phyloP scores from a whole-genome alignment of 2,113 vertebrate genomes.

The Anas platyrhynchos region DNA sequence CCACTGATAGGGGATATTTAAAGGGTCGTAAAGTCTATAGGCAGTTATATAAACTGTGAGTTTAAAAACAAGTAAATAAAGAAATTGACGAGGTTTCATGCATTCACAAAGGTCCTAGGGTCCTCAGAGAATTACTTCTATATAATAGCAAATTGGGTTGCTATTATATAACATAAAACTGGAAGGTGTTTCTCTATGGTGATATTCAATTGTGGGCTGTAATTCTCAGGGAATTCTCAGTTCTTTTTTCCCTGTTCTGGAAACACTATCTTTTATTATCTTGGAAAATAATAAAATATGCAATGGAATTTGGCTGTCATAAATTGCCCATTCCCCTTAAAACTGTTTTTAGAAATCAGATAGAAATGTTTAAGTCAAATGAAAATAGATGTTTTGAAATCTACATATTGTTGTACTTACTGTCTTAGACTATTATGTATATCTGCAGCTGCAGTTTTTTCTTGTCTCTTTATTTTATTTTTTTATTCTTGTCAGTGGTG shows the following conservation, averaged over 20 bases:
- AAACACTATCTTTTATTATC: not conserved
- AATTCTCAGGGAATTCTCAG: not conserved
- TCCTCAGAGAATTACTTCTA: not conserved
- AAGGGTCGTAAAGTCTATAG: not conserved
- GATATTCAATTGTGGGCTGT: not conserved
- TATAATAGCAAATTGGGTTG: not conserved
- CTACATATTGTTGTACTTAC: not conserved
- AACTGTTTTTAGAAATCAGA: not conserved
- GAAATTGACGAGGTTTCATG: not conserved
- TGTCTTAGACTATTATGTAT: not conserved
- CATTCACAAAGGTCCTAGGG: not conserved
- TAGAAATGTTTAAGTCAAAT: not conserved
- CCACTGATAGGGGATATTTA: not conserved
- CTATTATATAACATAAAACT: not conserved
- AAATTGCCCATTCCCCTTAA: not conserved
- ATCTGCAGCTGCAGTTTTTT: not conserved
- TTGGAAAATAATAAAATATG: not conserved
- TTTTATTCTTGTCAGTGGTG: not conserved
- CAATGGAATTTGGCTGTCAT: not conserved
- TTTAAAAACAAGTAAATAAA: not conserved
- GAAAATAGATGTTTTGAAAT: not conserved
- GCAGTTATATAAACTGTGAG: not conserved
- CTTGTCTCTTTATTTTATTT: not conserved
- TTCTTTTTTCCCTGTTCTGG: not conserved
- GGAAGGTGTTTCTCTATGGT: not conserved